Conservation (phyloP, 2,113 vertebrate genomes). For the Rissa tridactyla region DNA sequence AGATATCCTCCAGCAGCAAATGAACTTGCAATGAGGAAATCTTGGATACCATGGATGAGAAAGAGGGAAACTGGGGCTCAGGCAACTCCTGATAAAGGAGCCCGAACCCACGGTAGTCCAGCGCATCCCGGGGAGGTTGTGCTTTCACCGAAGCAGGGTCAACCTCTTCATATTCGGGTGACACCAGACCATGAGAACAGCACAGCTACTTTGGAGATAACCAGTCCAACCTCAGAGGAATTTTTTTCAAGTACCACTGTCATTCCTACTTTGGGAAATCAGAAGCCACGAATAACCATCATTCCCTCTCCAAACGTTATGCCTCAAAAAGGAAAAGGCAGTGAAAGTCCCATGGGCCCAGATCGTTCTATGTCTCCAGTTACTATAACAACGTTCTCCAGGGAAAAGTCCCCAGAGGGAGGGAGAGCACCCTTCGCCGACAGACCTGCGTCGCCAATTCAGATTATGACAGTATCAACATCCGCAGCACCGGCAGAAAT, state of each 20-base stretch:
- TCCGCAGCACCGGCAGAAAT: slow-evolving; percentile 78
- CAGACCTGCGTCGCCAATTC: slow-evolving; percentile 83
- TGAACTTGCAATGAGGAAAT: slow-evolving; percentile 81
- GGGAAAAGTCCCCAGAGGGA: slow-evolving; percentile 82
- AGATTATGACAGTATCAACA: slow-evolving; percentile 89
- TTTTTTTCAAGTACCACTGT: slow-evolving; percentile 95
- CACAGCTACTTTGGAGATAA: slow-evolving; percentile 94
- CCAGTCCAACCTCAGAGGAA: slow-evolving; percentile 87
- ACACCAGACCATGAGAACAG: slow-evolving; percentile 89
- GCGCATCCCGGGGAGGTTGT: slow-evolving; percentile 75
- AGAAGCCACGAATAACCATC: slow-evolving; percentile 94
- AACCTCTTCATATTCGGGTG: slow-evolving; percentile 91
- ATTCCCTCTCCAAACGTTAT: slow-evolving; percentile 83
- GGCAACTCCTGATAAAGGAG: slow-evolving; percentile 72
- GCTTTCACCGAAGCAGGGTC: slow-evolving; percentile 84
- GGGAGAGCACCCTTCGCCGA: slow-evolving; percentile 64
- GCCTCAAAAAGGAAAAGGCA: slow-evolving; percentile 73
- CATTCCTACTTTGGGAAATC: slow-evolving; percentile 90
- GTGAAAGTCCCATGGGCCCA: slow-evolving; percentile 63
- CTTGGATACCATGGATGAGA: slow-evolving; percentile 92
- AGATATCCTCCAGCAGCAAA: slow-evolving; percentile 87
- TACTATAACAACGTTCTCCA: slow-evolving; percentile 90
- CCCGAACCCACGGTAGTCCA: slow-evolving; percentile 62
- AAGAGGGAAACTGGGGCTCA: slow-evolving; percentile 80
- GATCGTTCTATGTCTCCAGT: slow-evolving; percentile 88